Evolutionary conservation across 2,888 invertebrate genomes (phyloP).

Genomic region (Hermaeophaga mercurialis): DNA sequence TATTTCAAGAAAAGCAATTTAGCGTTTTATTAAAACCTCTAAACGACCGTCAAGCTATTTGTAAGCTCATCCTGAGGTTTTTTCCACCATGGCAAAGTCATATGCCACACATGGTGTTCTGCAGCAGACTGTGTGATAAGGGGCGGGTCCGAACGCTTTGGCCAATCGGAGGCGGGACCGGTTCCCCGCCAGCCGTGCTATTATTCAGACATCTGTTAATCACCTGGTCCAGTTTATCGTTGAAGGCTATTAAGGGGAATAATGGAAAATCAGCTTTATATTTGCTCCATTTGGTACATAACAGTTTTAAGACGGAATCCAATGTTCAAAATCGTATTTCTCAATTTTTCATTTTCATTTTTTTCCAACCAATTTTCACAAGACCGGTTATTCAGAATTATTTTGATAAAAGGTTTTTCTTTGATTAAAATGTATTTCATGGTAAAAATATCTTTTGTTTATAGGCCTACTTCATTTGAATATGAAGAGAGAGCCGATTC

Average conservation of each 20-base stretch:
- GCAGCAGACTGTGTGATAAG: conserved; percentile 30
- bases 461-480: too few relatives aligned
- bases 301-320: too few relatives aligned
- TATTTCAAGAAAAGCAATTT: conserved; percentile 40
- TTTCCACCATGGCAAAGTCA: conserved; percentile 43
- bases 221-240: conserved; percentile 50
- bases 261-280: conserved; percentile 26
- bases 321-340: too few relatives aligned
- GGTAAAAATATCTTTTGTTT: too few relatives aligned
- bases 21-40: conserved; percentile 39
- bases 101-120: conserved; percentile 51
- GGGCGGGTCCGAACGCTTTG: conserved; percentile 34
- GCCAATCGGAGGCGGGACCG: conserved; percentile 40
- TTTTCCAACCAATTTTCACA: too few relatives aligned
- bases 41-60: conserved; percentile 35
- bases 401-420: too few relatives aligned
- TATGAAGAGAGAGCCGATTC: too few relatives aligned
- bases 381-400: too few relatives aligned
- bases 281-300: conserved; percentile 10
- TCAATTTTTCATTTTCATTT: too few relatives aligned
- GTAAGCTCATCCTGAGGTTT: conserved; percentile 39
- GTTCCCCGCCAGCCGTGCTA: conserved; percentile 38
- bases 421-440: too few relatives aligned
- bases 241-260: conserved; percentile 47
- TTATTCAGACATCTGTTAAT: conserved; percentile 54